Percentiles rank a stretch among this genome's conserved stretches.
These are phyloP conservation scores for Eudasyphora cyanicolor DNA, from an alignment of 2,888 invertebrate genomes.

Conservation along the genomic window DNA sequence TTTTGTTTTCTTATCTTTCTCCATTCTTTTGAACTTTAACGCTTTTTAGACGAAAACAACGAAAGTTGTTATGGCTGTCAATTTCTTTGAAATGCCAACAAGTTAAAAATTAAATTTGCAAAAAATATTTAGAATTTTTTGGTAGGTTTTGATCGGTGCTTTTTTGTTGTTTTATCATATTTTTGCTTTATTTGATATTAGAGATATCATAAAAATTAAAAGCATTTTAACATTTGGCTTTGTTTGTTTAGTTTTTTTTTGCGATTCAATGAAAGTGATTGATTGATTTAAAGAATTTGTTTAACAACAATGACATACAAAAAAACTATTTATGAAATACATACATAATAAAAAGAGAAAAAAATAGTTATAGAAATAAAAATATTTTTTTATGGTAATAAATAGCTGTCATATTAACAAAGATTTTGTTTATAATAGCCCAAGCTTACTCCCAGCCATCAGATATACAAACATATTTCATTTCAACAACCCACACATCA, in stretches of 20 bases:
- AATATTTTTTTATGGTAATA: constrained; percentile 16
- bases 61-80: background rate
- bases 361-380: background rate
- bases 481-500: constrained; percentile 18
- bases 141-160: background rate
- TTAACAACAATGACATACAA: background rate
- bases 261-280: constrained; percentile 54
- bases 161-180: background rate
- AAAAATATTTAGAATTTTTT: constrained; percentile 2
- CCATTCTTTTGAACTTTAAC: too few species aligned
- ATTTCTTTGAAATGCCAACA: background rate
- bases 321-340: background rate
- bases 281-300: constrained; percentile 14
- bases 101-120: too few species aligned
- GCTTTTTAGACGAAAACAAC: background rate
- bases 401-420: constrained; percentile 36
- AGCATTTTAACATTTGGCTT: background rate
- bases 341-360: background rate
- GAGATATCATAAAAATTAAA: background rate
- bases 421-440: constrained; percentile 19
- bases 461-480: constrained; percentile 17
- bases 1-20: too few species aligned
- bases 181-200: background rate
- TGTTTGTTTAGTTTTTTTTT: background rate
- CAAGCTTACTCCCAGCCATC: background rate